These are phyloP conservation scores for Glyptemys insculpta DNA, from an alignment of 2,797 vertebrate species.

Conservation along the genomic window DNA sequence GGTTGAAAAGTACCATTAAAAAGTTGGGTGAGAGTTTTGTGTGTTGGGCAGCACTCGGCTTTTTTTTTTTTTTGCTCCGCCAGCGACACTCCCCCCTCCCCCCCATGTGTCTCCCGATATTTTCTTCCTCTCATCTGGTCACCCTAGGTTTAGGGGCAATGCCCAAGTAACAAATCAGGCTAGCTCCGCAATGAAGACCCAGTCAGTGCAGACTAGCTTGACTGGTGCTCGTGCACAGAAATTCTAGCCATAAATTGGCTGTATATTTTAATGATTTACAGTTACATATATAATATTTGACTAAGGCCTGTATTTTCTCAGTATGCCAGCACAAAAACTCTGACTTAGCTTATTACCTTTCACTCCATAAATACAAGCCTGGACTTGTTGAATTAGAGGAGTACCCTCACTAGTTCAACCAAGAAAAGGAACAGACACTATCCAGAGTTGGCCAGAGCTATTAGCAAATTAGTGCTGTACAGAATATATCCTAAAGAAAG, in stretches of 20 bases:
- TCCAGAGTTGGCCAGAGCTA: neutral
- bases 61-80: no score
- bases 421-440: constrained; percentile 41
- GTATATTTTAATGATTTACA: neutral
- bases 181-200: neutral
- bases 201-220: neutral
- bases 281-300: neutral
- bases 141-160: neutral
- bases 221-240: neutral
- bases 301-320: neutral
- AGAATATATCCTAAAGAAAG: constrained; percentile 3
- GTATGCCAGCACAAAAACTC: constrained; percentile 5
- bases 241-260: neutral
- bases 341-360: neutral
- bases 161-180: neutral
- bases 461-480: constrained; percentile 29
- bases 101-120: no score
- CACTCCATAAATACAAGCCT: constrained; percentile 9
- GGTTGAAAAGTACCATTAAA: neutral
- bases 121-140: no score
- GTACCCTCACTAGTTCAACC: constrained; percentile 21
- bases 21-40: neutral
- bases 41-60: neutral
- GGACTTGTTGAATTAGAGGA: neutral
- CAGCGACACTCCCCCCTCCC: no score